A percentile compares a stretch with the other conserved stretches of the same genome.
These are phyloP conservation scores for Agonopterix arenella DNA, from an alignment of 2,888 invertebrate genomes.

Conservation along the genomic window DNA sequence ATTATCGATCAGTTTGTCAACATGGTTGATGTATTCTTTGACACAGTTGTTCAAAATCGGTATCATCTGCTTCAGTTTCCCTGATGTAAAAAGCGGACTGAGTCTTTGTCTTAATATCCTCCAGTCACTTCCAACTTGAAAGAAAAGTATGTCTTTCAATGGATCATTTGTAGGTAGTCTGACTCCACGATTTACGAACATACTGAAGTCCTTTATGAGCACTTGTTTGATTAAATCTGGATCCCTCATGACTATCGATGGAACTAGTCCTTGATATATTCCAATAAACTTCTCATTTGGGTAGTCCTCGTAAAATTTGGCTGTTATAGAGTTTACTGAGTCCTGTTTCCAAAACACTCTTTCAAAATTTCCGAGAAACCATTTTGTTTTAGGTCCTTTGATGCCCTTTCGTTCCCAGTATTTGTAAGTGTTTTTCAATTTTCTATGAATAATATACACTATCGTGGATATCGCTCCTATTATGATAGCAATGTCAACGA, in stretches of 20 bases:
- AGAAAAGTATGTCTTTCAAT: slow-evolving; percentile 40
- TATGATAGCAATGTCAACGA: background rate
- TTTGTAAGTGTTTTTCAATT: background rate
- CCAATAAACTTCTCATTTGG: slow-evolving; percentile 45
- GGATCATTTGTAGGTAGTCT: slow-evolving; percentile 19
- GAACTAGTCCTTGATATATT: slow-evolving; percentile 36
- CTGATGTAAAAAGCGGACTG: slow-evolving; percentile 36
- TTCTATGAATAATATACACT: background rate
- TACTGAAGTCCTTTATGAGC: slow-evolving; percentile 44
- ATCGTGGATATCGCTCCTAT: background rate
- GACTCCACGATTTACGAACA: slow-evolving; percentile 35
- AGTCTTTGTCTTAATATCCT: slow-evolving; percentile 31
- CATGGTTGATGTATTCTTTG: slow-evolving; percentile 29
- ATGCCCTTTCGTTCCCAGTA: slow-evolving; percentile 35
- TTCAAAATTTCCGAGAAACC: slow-evolving; percentile 16
- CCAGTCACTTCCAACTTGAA: slow-evolving; percentile 33
- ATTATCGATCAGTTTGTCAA: slow-evolving; percentile 16
- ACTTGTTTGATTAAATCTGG: slow-evolving; percentile 42
- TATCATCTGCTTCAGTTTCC: slow-evolving; percentile 34
- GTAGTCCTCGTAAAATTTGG: slow-evolving; percentile 11
- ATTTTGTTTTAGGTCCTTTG: slow-evolving; percentile 32
- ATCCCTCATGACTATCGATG: slow-evolving; percentile 38
- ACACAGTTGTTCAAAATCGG: slow-evolving; percentile 22
- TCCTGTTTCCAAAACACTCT: slow-evolving; percentile 8
- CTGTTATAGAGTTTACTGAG: slow-evolving; percentile 5